Base-by-base conservation (phyloP, 1,140 invertebrate genomes). In the Pogonomyrmex californicus region DNA sequence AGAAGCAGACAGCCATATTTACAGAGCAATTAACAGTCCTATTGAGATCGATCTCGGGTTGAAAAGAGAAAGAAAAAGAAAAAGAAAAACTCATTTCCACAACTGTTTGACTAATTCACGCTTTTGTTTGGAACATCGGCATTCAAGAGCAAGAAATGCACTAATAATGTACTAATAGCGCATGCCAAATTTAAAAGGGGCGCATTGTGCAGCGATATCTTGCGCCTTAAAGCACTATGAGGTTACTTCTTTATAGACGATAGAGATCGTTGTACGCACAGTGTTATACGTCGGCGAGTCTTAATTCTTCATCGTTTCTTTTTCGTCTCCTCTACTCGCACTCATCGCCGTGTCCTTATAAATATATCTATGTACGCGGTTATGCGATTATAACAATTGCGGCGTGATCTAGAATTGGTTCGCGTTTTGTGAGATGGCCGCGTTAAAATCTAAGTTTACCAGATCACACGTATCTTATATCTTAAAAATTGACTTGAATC, bases 181-280 rank as follows among this genome's bases (percentile, higher is more conserved):
- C 77, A 65, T 73, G 30, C 17, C 78, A 10, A 1, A 41, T 68
- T 73, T 60, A 36, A 82, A 73, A 73, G 38, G 62, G 7, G 10
- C 79, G 54, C 68, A 73, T 38, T 88, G 71, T 92, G 87, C 90
- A 92, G 83, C 86, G 92, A 88, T 92, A 92, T 86, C 82, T 91
- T 91, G 90, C 87, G 77, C 68, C 76, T 91, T 88, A 86, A 86
- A 91, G 90, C 91, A 91, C 91, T 91, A 92, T 91, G 92, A 93
- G 91, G 91, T 94, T 93, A 93, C 81, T 92, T 92, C 30, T 73
- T 87, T 85, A 85, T 85, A 88, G 81, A 93, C 89, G 91, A 93
- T 87, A 93, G 93, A 94, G 93, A 94, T 94, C 93, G 92, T 92
- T 93, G 92, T 92, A 88, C 83, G 86, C 86, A 87, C 88, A 85